Evolutionary conservation across 1,140 invertebrate genomes (phyloP), one percentile per base, ranked within the genome.

Genomic region (Ylistrum balloti): DNA sequence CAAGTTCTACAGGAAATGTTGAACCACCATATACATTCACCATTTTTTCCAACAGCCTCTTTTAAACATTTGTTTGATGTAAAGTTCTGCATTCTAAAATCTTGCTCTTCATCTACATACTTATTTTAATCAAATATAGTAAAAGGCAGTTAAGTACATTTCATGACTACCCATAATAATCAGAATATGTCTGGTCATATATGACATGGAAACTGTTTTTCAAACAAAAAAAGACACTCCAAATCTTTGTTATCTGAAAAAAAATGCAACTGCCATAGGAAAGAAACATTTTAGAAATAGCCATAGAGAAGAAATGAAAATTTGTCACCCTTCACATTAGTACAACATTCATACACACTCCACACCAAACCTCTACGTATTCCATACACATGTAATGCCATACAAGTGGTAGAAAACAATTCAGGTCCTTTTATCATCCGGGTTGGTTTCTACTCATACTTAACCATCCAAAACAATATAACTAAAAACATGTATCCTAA

Each of bases 291-390:
- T 28, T 74, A n/a, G 56, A 74, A 74, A 74, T 28, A 74, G 56
- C 56, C 22, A 74, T 0, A 74, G 35, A 56, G 45, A 74, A 74
- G 22, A 48, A 74, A 74, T 74, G 56, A 74, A n/a, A 74, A 74
- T 74, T 3, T 74, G 56, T 74, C 56, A 74, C n/a, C n/a, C 56
- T 28, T 74, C 15, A 74, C 56, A 74, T 74, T 74, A 28, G 22
- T 74, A 74, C 56, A 74, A 74, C 56, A 74, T 74, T 28, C 56
- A 74, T 74, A 74, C 56, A 74, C 56, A 74, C 56, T 5, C 17
- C 56, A 74, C 56, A 74, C 56, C 56, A 74, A 74, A 74, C 56
- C 56, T 74, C 56, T 74, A 74, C 56, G 22, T 74, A 74, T 74
- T 7, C 28, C 56, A 74, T 74, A 74, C 56, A 74, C 56, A 74